These are phyloP conservation scores for Oreochromis mossambicus DNA, from an alignment of 2,797 vertebrate species.

Conservation along the genomic window DNA sequence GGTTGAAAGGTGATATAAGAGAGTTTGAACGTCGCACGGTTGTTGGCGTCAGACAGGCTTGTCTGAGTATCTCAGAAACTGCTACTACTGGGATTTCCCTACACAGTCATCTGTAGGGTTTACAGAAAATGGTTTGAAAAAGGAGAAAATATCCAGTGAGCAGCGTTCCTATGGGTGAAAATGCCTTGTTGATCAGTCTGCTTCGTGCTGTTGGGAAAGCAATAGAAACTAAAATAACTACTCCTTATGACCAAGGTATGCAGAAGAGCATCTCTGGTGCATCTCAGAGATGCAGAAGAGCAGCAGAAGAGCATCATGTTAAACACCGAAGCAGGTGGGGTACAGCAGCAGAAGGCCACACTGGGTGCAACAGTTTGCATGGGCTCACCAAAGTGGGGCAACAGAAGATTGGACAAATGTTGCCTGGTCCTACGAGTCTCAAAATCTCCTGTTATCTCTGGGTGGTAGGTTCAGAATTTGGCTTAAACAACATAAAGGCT, in stretches of 20 bases:
- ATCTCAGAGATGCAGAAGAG: too few relatives aligned
- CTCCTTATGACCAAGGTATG: not conserved
- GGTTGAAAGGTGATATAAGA: not conserved
- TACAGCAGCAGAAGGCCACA: not conserved
- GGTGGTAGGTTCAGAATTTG: not conserved
- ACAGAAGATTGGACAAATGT: not conserved
- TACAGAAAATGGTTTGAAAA: not conserved
- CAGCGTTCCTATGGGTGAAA: not conserved
- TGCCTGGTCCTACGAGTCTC: not conserved
- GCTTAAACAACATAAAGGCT: not conserved
- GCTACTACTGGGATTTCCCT: not conserved
- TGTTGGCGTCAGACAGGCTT: not conserved
- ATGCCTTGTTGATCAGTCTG: not conserved
- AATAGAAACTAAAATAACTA: not conserved
- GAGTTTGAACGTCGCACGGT: not conserved
- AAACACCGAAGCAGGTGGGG: not conserved
- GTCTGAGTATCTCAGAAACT: not conserved
- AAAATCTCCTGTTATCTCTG: not conserved
- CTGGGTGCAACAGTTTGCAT: not conserved
- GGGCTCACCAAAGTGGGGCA: not conserved
- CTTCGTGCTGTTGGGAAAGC: not conserved
- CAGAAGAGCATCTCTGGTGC: not conserved
- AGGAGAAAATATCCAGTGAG: not conserved
- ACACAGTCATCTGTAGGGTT: not conserved
- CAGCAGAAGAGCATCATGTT: not conserved